Evolutionary conservation across 2,888 invertebrate species (phyloP).

Genomic region (Hydrotaea diabolus): DNA sequence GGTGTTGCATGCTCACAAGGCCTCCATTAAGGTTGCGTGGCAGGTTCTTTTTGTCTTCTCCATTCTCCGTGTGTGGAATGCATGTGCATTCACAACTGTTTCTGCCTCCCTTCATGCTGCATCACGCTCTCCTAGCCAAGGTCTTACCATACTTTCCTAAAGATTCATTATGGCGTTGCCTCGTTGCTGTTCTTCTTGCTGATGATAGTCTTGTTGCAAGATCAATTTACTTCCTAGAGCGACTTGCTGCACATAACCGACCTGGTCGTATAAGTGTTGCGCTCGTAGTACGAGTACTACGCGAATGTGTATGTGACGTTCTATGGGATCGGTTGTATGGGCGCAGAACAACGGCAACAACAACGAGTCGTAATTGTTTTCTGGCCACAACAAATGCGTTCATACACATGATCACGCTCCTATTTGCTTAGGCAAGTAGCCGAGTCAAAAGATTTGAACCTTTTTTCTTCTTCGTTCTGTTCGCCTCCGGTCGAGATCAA

Average conservation of each 20-base stretch:
- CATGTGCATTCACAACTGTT: slow-evolving; percentile 71
- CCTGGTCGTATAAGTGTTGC: not conserved
- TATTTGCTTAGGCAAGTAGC: not conserved
- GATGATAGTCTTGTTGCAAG: slow-evolving; percentile 61
- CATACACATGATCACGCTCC: not conserved
- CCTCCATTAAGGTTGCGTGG: slow-evolving; percentile 62
- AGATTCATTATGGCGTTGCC: slow-evolving; percentile 37
- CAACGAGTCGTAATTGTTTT: slow-evolving; percentile 27
- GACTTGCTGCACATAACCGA: slow-evolving; percentile 52
- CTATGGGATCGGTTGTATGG: slow-evolving; percentile 18
- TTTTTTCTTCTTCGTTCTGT: slow-evolving; percentile 36
- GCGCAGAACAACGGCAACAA: slow-evolving; percentile 20
- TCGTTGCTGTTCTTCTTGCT: slow-evolving; percentile 51
- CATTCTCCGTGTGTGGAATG: slow-evolving; percentile 62
- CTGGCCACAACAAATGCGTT: slow-evolving; percentile 38
- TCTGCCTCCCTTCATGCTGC: slow-evolving; percentile 49
- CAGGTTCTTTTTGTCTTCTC: slow-evolving; percentile 63
- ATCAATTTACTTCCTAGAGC: slow-evolving; percentile 77
- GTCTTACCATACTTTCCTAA: slow-evolving; percentile 68
- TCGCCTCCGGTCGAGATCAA: slow-evolving; percentile 59
- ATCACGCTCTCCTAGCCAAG: slow-evolving; percentile 71
- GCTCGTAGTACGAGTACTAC: no score
- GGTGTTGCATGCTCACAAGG: slow-evolving; percentile 50
- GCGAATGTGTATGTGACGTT: not conserved
- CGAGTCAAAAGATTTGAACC: slow-evolving; percentile 57